A percentile compares a stretch with the other conserved stretches of the same genome.
Evolutionary conservation across 2,797 vertebrate species (phyloP).

Genomic region (Manis pentadactyla): DNA sequence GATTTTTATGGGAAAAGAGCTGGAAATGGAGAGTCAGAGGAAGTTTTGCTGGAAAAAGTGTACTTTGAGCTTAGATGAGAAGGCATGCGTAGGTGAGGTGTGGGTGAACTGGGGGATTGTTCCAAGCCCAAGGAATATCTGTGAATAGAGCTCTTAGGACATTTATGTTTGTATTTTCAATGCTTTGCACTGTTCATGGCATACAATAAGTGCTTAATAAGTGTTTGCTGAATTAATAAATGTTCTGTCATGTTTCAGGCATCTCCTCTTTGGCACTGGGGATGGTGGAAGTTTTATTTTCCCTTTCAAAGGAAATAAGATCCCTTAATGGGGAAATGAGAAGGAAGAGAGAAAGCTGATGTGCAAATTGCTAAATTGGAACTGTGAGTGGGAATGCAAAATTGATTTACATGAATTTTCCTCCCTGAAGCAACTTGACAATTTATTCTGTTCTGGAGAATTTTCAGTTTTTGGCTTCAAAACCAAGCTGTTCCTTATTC

Average conservation of each 20-base stretch:
- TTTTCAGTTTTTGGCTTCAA: slow-evolving; percentile 73
- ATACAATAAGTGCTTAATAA: slow-evolving; percentile 50
- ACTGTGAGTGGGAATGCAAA: slow-evolving; percentile 74
- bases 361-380: slow-evolving; percentile 72
- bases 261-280: slow-evolving; percentile 27
- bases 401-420: slow-evolving; percentile 78
- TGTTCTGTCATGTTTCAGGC: slow-evolving; percentile 22
- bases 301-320: slow-evolving; percentile 65
- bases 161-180: slow-evolving; percentile 8
- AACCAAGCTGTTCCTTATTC: slow-evolving; percentile 78
- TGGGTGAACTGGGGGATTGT: background rate
- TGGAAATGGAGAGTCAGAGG: background rate
- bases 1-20: slow-evolving; percentile 18
- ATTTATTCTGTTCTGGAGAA: slow-evolving; percentile 77
- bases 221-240: slow-evolving; percentile 41
- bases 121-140: background rate
- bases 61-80: background rate
- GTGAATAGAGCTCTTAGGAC: background rate
- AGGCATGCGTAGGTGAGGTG: background rate
- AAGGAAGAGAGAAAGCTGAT: slow-evolving; percentile 64
- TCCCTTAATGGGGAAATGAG: slow-evolving; percentile 58
- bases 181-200: slow-evolving; percentile 8
- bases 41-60: slow-evolving; percentile 1
- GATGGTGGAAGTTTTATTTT: slow-evolving; percentile 58
- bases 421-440: slow-evolving; percentile 65